Evolutionary conservation across 2,113 vertebrate species (phyloP), one percentile per base, ranked within the genome.

Genomic region (Charina bottae): DNA sequence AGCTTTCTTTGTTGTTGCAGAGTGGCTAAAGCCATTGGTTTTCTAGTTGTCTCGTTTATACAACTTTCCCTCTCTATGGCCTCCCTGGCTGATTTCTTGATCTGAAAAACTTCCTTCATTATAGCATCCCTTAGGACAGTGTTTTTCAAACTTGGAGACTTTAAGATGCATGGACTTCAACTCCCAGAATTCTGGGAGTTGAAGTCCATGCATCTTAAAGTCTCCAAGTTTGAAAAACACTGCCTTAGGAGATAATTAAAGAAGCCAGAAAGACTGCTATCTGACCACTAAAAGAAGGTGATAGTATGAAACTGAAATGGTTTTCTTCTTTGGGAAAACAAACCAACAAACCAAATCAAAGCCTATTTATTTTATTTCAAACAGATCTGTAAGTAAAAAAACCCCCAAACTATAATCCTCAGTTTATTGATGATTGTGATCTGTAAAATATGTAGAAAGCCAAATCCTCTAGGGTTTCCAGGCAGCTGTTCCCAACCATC

Each of bases 391-490:
- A 21, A 42, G 33, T 21, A 72, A 37, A 15, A 9, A 62, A 26
- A 62, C 28, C 9, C 60, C 42, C 42, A 42, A 90, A 91, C 68
- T 90, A 83, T 93, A 95, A 88, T 26, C 72, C 46, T 90, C 93
- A 93, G 83, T 93, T 95, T 93, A 89, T 59, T 92, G 89, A 72
- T 90, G 83, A 37, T 85, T 90, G 15, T 90, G 85, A 58, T 87
- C 85, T 23, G 87, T 91, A 90, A 90, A 87, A 21, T 93, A 85
- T 88, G 95, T 93, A 90, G 88, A 84, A 87, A 55, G 72, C 89
- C 24, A 42, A 46, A 53, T 58, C 15, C 59, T 85, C 92, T 89
- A 26, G 78, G 78, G 86, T 85, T 93, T 68, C 78, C 11, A 54
- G 85, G 89, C 89, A 93, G 85, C 89, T 90, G 78, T 56, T 91